Evolutionary conservation across 2,113 vertebrate genomes (phyloP).

Genomic region (Calcarius ornatus): DNA sequence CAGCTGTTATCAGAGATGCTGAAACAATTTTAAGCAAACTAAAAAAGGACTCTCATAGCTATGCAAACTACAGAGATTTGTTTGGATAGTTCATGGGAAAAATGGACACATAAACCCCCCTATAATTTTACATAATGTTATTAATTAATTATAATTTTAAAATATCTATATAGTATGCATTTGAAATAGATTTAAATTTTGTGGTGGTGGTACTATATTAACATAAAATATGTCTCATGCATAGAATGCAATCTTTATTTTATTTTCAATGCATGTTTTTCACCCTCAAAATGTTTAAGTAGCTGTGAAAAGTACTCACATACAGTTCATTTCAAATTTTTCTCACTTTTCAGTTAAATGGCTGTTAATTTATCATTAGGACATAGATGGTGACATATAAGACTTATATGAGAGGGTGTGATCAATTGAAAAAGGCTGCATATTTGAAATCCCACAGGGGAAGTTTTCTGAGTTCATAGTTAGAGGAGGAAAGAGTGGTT

Average conservation of each 20-base stretch:
- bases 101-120: accelerated
- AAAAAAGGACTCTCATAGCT: neutral
- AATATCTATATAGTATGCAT: neutral
- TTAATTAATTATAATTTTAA: neutral
- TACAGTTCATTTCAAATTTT: neutral
- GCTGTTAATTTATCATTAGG: neutral
- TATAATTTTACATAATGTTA: neutral
- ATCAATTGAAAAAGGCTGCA: neutral
- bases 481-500: neutral
- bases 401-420: neutral
- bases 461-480: neutral
- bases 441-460: neutral
- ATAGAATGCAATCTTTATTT: neutral
- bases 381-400: neutral
- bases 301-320: neutral
- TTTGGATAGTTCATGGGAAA: neutral
- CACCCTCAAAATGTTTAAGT: neutral
- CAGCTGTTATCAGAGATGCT: neutral
- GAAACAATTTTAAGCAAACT: neutral
- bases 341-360: neutral
- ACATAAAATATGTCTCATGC: neutral
- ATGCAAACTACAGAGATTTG: neutral
- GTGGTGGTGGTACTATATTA: neutral
- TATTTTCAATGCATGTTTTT: neutral
- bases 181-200: neutral